These are phyloP conservation scores for Aplochiton taeniatus DNA, from an alignment of 2,797 vertebrate species.

Conservation along the genomic window DNA sequence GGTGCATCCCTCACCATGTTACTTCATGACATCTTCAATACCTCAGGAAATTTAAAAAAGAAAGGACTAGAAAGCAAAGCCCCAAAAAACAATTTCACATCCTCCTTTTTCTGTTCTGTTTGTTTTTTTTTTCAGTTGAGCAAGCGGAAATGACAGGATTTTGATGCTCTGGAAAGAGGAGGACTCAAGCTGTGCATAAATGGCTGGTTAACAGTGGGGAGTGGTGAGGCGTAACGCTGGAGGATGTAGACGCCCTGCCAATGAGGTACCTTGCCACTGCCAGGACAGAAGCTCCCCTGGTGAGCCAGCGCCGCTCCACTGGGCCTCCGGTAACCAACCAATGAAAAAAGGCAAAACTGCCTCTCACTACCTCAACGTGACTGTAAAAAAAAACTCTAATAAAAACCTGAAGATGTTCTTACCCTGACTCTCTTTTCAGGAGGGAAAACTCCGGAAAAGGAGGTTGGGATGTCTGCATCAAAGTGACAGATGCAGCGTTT, in stretches of 20 bases:
- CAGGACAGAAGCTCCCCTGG: constrained; percentile 9
- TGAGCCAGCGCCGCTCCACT: background rate
- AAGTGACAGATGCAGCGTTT: too few relatives aligned
- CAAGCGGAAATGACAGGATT: constrained; percentile 27
- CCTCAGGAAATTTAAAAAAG: background rate
- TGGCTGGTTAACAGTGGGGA: constrained; percentile 37
- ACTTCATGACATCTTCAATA: too few relatives aligned
- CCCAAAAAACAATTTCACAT: background rate
- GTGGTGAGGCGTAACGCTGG: constrained; percentile 30
- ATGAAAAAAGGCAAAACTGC: constrained; percentile 6
- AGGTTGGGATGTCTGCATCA: too few relatives aligned
- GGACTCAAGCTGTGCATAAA: constrained; percentile 44
- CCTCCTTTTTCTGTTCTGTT: background rate
- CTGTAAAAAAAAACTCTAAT: background rate
- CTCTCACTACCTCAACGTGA: background rate
- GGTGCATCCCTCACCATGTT: too few relatives aligned
- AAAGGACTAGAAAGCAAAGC: background rate
- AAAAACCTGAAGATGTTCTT: too few relatives aligned
- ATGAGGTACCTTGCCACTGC: constrained; percentile 16
- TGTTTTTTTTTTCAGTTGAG: background rate
- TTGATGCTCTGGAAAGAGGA: constrained; percentile 34
- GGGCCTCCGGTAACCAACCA: constrained; percentile 6
- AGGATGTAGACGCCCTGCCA: constrained; percentile 19
- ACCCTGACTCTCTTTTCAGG: too few relatives aligned
- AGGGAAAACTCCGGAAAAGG: background rate